Percentiles rank a stretch among this genome's conserved stretches.
Conservation (phyloP, 2,797 vertebrate genomes). For the Sardinella longiceps region DNA sequence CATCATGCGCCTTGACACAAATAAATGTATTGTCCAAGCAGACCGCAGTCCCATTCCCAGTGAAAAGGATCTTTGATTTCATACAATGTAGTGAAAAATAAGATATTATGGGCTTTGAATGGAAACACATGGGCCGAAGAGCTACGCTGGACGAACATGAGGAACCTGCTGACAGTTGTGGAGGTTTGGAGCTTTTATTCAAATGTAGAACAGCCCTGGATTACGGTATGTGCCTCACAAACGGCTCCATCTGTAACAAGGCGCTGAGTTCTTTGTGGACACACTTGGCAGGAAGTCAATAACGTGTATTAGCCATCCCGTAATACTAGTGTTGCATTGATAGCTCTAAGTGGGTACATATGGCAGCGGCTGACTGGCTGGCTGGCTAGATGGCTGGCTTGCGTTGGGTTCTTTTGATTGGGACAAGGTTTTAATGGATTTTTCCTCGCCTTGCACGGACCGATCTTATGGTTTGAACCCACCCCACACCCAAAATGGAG, state of each 20-base stretch:
- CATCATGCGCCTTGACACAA: slow-evolving; percentile 35
- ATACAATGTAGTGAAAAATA: slow-evolving; percentile 55
- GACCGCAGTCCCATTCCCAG: slow-evolving; percentile 60
- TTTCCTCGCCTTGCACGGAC: slow-evolving; percentile 70
- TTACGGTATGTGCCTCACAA: neutral
- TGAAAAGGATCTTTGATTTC: slow-evolving; percentile 60
- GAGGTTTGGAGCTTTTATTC: slow-evolving; percentile 49
- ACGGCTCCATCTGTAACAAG: slow-evolving; percentile 53
- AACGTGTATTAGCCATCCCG: slow-evolving; percentile 70
- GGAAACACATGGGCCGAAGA: slow-evolving; percentile 65
- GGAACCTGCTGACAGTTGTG: slow-evolving; percentile 64
- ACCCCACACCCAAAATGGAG: neutral
- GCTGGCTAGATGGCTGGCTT: no score
- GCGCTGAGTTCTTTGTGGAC: slow-evolving; percentile 74
- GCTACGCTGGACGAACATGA: slow-evolving; percentile 54
- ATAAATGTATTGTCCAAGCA: slow-evolving; percentile 40
- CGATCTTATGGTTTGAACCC: slow-evolving; percentile 60
- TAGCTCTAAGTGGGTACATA: slow-evolving; percentile 79
- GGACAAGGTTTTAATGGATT: slow-evolving; percentile 67
- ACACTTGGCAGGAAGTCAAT: slow-evolving; percentile 82
- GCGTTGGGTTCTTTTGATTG: neutral
- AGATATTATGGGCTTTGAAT: slow-evolving; percentile 58
- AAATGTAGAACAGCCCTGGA: slow-evolving; percentile 59
- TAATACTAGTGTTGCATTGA: slow-evolving; percentile 67
- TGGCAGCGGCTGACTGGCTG: slow-evolving; percentile 54